Evolutionary conservation across 2,113 vertebrate genomes (phyloP), one percentile per base, ranked within the genome.

Genomic region (Cynopterus brachyotis): DNA sequence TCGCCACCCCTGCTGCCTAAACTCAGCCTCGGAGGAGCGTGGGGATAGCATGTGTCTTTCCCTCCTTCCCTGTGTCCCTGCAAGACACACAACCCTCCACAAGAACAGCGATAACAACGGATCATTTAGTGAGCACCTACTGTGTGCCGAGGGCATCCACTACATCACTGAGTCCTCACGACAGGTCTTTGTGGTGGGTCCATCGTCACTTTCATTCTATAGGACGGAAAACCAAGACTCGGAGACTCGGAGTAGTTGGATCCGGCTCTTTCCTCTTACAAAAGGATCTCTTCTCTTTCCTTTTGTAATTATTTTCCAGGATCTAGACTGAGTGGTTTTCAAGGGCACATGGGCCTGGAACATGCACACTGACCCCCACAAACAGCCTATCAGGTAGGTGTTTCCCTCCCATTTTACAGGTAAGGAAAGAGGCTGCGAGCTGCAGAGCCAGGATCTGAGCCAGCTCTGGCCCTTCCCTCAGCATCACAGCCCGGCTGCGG

Each of bases 41-140:
- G 22, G 5, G 20, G 2, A 0, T 5, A 1, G 12, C 3, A 1
- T 3, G 10, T 7, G 7, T 12, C 37, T 57, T 37, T 72, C 32
- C 67, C 57, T 57, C 9, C 1, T 32, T 50, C 32, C 35, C 62
- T 55, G 64, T 64, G 17, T 45, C 35, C 87, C 84, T 37, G 6
- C 30, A 62, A 35, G 73, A 57, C 40, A 42, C 40, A 42, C 9
- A 11, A 17, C 57, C 55, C 20, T 57, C 22, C 5, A 22, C 57
- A 50, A 42, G n/a, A 53, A 55, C 6, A 60, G 19, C 30, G 50
- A 45, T 30, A 70, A 81, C 5, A 67, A 45, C 30, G 8, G 40
- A 30, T 22, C 57, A 13, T 28, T 57, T 79, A 64, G 11, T 17
- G 50, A 89, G 24, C 55, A 62, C 57, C 26, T 45, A 40, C 70